phyloP scores from a whole-genome alignment of 2,797 vertebrate species.

The Nannoperca obscura region DNA sequence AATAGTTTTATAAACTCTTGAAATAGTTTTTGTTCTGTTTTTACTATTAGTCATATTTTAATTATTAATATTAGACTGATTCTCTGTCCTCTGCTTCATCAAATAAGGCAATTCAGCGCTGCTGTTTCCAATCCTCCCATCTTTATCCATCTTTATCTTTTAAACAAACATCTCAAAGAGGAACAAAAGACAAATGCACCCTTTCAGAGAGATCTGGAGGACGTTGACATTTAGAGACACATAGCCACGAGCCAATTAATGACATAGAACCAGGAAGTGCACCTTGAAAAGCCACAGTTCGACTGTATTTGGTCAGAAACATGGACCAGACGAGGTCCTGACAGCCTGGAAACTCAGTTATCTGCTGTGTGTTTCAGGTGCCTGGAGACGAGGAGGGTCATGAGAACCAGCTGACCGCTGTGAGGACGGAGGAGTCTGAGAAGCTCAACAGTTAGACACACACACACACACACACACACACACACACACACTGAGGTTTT shows the following conservation, averaged over 20 bases:
- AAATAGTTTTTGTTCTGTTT: neutral
- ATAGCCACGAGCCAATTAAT: neutral
- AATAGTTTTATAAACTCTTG: neutral
- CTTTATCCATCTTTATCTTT: neutral
- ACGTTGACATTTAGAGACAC: neutral
- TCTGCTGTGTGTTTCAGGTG: conserved; percentile 67
- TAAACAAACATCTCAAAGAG: neutral
- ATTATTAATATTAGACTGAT: neutral
- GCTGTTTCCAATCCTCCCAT: neutral
- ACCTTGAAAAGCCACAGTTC: neutral
- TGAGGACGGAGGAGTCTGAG: conserved; percentile 75
- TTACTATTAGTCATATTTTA: neutral
- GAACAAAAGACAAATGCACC: neutral
- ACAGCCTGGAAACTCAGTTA: neutral
- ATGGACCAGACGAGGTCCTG: neutral
- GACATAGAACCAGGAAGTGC: neutral
- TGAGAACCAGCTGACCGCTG: conserved; percentile 62
- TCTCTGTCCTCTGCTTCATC: neutral
- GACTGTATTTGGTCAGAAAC: neutral
- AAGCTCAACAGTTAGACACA: conserved; percentile 75
- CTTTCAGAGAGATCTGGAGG: neutral
- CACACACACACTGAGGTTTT: conserved; percentile 18
- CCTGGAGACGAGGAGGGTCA: conserved; percentile 76
- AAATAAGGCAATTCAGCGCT: neutral
- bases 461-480: neutral